phyloP scores from a whole-genome alignment of 2,797 vertebrate species.

The Enteromius afrohamiltoni region DNA sequence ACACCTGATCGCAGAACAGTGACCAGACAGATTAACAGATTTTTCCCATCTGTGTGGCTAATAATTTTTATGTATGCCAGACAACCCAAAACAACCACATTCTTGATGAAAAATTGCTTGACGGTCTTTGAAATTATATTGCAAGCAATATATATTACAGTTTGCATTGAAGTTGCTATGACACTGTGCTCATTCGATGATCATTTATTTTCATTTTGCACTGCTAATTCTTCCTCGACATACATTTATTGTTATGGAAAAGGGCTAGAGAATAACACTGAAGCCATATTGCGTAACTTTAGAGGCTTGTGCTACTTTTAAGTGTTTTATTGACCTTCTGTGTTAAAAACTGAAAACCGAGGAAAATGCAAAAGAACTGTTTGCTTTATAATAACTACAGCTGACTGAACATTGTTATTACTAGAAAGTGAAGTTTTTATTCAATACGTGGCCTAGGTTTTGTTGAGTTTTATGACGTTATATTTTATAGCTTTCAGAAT shows the following conservation, averaged over 20 bases:
- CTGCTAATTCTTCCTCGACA: neutral
- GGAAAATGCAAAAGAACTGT: neutral
- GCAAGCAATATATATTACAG: slow-evolving; percentile 25
- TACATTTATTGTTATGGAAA: neutral
- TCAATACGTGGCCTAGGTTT: neutral
- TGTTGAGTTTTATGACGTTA: slow-evolving; percentile 10
- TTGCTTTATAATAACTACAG: neutral
- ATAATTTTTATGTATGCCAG: slow-evolving; percentile 52
- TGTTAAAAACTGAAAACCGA: neutral
- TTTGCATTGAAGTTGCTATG: slow-evolving; percentile 41
- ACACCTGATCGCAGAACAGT: slow-evolving; percentile 74
- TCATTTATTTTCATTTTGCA: slow-evolving; percentile 2
- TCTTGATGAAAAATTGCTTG: slow-evolving; percentile 48
- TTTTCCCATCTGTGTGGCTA: slow-evolving; percentile 54
- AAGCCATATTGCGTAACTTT: neutral
- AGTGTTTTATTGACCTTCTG: neutral
- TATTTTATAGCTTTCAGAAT: slow-evolving; percentile 24
- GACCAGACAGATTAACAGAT: slow-evolving; percentile 61
- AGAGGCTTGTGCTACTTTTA: neutral
- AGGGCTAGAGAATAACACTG: neutral
- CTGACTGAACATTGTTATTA: neutral
- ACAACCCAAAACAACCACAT: slow-evolving; percentile 53
- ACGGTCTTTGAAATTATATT: slow-evolving; percentile 47
- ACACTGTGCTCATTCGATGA: neutral
- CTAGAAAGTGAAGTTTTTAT: neutral